Evolutionary conservation across 2,888 invertebrate species (phyloP).

Genomic region (Perithous albicinctus): DNA sequence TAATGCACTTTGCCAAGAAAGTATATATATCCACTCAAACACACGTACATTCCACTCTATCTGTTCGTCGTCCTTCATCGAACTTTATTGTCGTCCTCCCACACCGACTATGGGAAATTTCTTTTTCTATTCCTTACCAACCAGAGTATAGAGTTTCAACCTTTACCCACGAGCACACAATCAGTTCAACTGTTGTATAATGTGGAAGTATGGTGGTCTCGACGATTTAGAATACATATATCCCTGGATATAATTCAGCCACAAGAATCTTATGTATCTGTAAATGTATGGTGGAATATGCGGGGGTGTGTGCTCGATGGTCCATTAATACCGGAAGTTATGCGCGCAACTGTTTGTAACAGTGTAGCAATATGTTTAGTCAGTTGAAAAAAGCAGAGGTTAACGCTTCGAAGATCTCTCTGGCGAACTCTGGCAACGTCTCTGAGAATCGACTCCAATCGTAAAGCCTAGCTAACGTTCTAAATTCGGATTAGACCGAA

Average conservation of each 20-base stretch:
- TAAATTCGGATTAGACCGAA: constrained; percentile 66
- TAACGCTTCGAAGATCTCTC: constrained; percentile 18
- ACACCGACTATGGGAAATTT: background rate
- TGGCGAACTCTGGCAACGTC: constrained; percentile 32
- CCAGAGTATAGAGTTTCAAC: constrained; percentile 50
- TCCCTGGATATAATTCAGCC: constrained; percentile 23
- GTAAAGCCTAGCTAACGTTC: constrained; percentile 59
- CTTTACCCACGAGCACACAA: constrained; percentile 14
- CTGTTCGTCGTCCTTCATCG: constrained; percentile 17
- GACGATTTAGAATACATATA: constrained; percentile 20
- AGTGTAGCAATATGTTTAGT: constrained; percentile 18
- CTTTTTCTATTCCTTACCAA: background rate
- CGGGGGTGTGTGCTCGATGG: constrained; percentile 24
- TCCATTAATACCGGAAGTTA: constrained; percentile 64
- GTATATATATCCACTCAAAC: constrained; percentile 5
- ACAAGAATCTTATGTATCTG: constrained; percentile 3
- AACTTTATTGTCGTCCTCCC: constrained; percentile 29
- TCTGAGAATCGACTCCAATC: constrained; percentile 52
- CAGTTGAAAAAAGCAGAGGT: background rate
- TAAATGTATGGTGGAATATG: constrained; percentile 9
- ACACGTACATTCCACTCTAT: constrained; percentile 14
- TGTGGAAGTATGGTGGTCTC: constrained; percentile 1
- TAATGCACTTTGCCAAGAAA: constrained; percentile 34
- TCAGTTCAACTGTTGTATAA: constrained; percentile 15
- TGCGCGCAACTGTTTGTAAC: constrained; percentile 15